A percentile compares a stretch with the other conserved stretches of the same genome.
These are phyloP conservation scores for Alcedo quadribrachys DNA, from an alignment of 2,797 vertebrate species.

Conservation along the genomic window DNA sequence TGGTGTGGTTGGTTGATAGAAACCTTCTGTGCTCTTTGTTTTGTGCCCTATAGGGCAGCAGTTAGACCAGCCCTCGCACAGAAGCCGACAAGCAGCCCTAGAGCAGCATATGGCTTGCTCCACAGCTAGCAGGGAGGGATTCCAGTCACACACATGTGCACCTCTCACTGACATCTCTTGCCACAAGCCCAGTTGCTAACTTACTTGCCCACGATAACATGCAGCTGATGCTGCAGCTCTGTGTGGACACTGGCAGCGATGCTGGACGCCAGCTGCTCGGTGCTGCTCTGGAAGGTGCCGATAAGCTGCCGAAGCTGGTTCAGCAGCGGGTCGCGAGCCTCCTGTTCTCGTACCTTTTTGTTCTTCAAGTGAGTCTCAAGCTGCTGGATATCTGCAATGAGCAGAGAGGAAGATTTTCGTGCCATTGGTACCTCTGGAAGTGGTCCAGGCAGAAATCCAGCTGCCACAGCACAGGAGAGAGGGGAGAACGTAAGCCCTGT, in stretches of 20 bases:
- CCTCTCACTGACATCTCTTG: slow-evolving; percentile 39
- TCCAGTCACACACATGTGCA: accelerated
- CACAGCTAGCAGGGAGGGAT: not conserved
- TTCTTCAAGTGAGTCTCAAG: slow-evolving; percentile 91
- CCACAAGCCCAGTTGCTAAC: slow-evolving; percentile 43
- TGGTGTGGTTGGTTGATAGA: not conserved
- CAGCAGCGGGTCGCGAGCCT: slow-evolving; percentile 86
- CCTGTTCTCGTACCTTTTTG: slow-evolving; percentile 89
- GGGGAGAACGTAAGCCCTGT: not conserved
- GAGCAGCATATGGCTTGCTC: not conserved
- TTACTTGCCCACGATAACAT: slow-evolving; percentile 93
- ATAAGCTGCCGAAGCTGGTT: slow-evolving; percentile 90
- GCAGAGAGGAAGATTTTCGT: not conserved
- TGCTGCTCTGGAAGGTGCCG: slow-evolving; percentile 86
- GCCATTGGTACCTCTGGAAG: accelerated
- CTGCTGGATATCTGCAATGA: slow-evolving; percentile 89
- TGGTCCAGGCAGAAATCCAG: not conserved
- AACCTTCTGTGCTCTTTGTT: not conserved
- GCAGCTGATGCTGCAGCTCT: slow-evolving; percentile 95
- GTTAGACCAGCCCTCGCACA: not conserved
- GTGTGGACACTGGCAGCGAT: slow-evolving; percentile 86
- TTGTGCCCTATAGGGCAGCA: not conserved
- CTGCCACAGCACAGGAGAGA: not conserved
- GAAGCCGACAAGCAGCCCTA: not conserved
- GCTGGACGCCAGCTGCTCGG: slow-evolving; percentile 87